Evolutionary conservation across 92 coral and sea anemone genomes (phyloP), one percentile per base, ranked within the genome.

Genomic region (Phenganax marumi): DNA sequence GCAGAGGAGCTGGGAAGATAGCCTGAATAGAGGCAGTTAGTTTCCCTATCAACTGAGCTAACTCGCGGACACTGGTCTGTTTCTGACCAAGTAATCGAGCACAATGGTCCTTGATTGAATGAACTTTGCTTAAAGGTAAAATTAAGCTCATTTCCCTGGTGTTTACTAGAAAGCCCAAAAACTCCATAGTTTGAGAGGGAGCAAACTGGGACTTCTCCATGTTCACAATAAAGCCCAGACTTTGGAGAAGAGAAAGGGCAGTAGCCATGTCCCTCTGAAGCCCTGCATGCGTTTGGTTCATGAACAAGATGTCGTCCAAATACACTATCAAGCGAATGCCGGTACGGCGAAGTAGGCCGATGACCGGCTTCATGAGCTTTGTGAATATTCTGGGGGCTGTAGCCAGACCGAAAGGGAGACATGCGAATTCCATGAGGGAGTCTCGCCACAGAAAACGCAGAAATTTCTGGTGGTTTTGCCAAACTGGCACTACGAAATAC

Each of bases 1-100:
- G 91, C 0, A 81, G 84, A 77, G 89, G 89, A 12, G 89, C 86
- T 69, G 89, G 89, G 72, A 85, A 80, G 13, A 81, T 84, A 51
- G 86, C 91, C 75, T 85, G 86, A 26, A 89, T 89, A 12, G 86
- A 86, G 25, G 82, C 56, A 8, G 81, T 56, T n/a, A 80, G 89
- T 49, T 81, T 71, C 62, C 77, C 86, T 54, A 89, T 21, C 8
- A 85, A 73, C 3, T 85, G 58, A 75, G 91, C 66, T 46, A 89
- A 64, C 8, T 17, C 86, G 57, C 1, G 73, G 26, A 89, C 81
- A 71, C 81, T 18, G 51, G 83, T 80, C 0, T 22, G 4, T 14
- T 82, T 82, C 50, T 50, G 81, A 56, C 83, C 68, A 47, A 63
- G 16, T 8, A 86, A 12, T 19, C 68, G 79, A 61, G 86, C 90